These are phyloP conservation scores for Onychomys leucogaster DNA, from an alignment of 2,797 vertebrate species.

Conservation along the genomic window DNA sequence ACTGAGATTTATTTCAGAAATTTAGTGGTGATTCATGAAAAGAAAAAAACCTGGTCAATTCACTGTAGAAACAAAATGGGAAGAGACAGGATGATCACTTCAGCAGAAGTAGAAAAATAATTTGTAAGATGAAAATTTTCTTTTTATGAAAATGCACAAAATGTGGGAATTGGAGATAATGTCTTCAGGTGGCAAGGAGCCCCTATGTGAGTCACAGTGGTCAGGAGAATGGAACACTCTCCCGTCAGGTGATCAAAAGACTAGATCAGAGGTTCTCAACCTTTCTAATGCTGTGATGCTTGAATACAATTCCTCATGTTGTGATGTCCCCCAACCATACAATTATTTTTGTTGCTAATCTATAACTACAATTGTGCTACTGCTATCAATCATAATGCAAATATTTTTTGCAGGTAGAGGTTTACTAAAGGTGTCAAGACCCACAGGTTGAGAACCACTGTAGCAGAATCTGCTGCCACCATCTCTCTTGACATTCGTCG, in stretches of 20 bases:
- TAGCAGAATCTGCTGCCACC: not conserved
- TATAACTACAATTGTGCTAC: not conserved
- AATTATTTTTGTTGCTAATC: not conserved
- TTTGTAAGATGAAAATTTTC: not conserved
- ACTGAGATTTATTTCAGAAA: not conserved
- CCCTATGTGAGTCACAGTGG: not conserved
- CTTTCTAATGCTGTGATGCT: no score
- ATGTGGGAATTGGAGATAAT: not conserved
- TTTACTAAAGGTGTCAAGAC: not conserved
- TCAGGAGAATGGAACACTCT: not conserved
- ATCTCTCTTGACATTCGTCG: not conserved
- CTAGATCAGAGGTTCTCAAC: no score
- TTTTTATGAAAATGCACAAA: not conserved
- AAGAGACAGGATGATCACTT: not conserved
- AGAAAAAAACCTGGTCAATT: not conserved
- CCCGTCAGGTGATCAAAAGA: not conserved
- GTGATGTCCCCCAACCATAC: not conserved
- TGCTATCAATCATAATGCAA: not conserved
- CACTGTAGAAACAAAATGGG: not conserved
- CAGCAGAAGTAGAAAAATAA: not conserved
- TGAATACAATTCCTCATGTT: not conserved
- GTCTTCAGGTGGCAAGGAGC: not conserved
- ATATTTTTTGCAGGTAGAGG: not conserved
- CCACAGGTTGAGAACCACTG: no score
- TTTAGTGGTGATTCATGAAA: not conserved